Base-by-base conservation (phyloP, 2,888 invertebrate genomes). In the Conistra vaccinii region DNA sequence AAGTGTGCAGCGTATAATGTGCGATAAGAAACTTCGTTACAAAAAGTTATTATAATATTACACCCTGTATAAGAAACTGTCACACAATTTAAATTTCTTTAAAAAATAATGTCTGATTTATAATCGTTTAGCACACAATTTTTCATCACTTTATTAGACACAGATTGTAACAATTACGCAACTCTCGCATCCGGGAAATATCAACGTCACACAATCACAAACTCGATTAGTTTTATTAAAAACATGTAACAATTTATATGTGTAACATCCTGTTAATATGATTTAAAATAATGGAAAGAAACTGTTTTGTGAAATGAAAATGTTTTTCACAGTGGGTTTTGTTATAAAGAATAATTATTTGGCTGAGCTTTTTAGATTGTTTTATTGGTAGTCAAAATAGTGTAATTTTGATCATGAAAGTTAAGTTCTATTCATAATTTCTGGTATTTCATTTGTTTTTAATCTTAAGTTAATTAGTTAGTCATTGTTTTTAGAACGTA, bases 151-250 rank as follows among this genome's bases (percentile, higher is more conserved):
- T 73, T 73, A 73, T 60, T 84, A 81, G 14, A 69, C 12, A 72
- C 62, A 68, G 35, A 70, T 53, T 77, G 69, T 66, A 72, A 82
- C 69, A 82, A 84, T 85, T 78, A 69, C 66, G 71, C 66, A 82
- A 82, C 62, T 57, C 57, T 9, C 45, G 67, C 68, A 83, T 87
- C 85, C 87, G 83, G 83, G 87, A 86, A 80, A 87, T 74, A 62
- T 80, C 73, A 83, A 77, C 67, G 42, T 26, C 63, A 69, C 51
- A 79, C 70, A 83, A 86, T 76, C 77, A 79, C 75, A 78, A 87
- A 82, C 74, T 73, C 45, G 62, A 76, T 77, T 80, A 74, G 69
- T 77, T 83, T 75, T 68, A 74, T 66, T 76, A 76, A 68, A 73
- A 80, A 61, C 62, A 69, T 55, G 72, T 67, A 75, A 72, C 71